Evolutionary conservation across 2,888 invertebrate species (phyloP).

Genomic region (Hydropsyche betteni): DNA sequence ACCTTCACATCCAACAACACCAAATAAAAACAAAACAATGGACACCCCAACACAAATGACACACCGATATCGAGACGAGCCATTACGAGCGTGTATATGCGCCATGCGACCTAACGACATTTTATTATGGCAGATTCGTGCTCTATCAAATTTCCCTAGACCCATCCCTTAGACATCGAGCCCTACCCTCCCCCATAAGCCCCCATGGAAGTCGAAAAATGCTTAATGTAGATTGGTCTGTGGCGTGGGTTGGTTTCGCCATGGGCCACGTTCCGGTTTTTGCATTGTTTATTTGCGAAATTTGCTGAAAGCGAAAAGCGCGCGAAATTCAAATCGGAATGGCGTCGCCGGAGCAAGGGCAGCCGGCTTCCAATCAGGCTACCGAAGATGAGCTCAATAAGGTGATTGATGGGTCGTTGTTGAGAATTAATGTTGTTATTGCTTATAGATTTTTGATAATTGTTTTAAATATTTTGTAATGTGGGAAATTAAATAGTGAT

Average conservation of each 20-base stretch:
- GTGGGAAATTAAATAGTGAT: background rate
- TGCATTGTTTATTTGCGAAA: background rate
- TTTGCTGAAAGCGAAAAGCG: background rate
- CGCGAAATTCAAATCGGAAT: slow-evolving; percentile 7
- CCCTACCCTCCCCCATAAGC: too few species aligned
- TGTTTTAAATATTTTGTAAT: background rate
- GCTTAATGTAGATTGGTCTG: slow-evolving; percentile 39
- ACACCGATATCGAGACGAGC: too few species aligned
- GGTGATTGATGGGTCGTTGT: slow-evolving; percentile 21
- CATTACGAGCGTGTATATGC: background rate
- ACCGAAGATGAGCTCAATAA: slow-evolving; percentile 51
- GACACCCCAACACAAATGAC: too few species aligned
- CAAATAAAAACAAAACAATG: too few species aligned
- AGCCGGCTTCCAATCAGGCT: slow-evolving; percentile 36
- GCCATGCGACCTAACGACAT: slow-evolving; percentile 47
- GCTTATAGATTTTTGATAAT: background rate
- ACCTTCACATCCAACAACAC: too few species aligned
- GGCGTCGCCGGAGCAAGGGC: slow-evolving; percentile 39
- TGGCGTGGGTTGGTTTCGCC: background rate
- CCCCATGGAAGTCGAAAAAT: slow-evolving; percentile 37
- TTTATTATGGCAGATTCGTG: slow-evolving; percentile 46
- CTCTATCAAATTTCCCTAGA: slow-evolving; percentile 40
- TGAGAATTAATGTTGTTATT: too few species aligned
- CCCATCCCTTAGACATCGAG: too few species aligned
- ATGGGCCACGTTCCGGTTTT: background rate